These are phyloP conservation scores for Saccostrea glomerata DNA, from an alignment of 1,140 invertebrate genomes.

Conservation along the genomic window DNA sequence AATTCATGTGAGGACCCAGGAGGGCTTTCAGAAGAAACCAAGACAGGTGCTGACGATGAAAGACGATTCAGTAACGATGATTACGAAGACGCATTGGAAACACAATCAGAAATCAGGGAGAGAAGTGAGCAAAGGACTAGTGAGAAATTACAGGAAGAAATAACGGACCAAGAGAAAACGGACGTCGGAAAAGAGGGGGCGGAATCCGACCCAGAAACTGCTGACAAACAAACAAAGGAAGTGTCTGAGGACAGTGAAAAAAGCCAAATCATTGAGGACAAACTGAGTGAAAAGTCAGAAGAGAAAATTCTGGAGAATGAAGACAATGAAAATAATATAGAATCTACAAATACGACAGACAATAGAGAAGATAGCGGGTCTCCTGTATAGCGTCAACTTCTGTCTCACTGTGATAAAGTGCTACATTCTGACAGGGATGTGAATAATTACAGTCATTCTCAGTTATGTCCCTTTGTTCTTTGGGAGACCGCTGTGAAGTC, in stretches of 20 bases:
- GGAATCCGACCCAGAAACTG: slow-evolving; percentile 25
- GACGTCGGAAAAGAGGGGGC: slow-evolving; percentile 21
- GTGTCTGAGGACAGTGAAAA: slow-evolving; percentile 27
- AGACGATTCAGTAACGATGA: slow-evolving; percentile 16
- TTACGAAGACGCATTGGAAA: slow-evolving; percentile 12
- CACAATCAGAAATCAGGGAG: slow-evolving; percentile 36
- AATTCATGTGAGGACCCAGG: slow-evolving; percentile 29
- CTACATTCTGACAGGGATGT: slow-evolving; percentile 22
- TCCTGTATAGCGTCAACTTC: slow-evolving; percentile 29
- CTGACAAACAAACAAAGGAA: slow-evolving; percentile 5
- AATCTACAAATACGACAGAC: slow-evolving; percentile 43
- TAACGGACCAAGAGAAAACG: slow-evolving; percentile 30
- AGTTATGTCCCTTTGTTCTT: slow-evolving; percentile 6
- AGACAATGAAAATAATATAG: slow-evolving; percentile 35
- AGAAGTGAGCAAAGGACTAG: background rate
- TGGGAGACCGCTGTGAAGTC: background rate
- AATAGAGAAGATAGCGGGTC: slow-evolving; percentile 5
- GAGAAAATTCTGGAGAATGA: slow-evolving; percentile 24
- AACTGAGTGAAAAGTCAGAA: background rate
- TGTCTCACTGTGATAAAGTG: slow-evolving; percentile 33
- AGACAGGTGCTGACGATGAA: background rate
- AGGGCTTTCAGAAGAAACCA: background rate
- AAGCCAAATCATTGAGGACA: slow-evolving; percentile 26
- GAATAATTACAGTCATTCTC: background rate
- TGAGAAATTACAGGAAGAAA: slow-evolving; percentile 29